Base-by-base conservation (phyloP, 1,140 invertebrate genomes). In the Calephelis virginiensis region DNA sequence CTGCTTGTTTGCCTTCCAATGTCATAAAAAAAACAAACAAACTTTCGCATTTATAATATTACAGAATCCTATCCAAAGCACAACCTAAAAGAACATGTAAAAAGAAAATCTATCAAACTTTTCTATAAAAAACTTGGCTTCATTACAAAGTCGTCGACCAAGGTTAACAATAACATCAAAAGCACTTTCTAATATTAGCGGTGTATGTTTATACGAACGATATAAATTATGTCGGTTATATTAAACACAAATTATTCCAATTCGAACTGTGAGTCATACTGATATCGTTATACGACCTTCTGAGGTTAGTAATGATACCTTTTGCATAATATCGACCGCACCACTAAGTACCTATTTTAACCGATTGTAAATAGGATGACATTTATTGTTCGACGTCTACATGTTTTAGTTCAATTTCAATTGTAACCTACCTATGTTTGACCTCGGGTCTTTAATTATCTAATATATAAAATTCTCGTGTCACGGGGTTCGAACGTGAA, bases 221-320 rank as follows among this genome's bases (percentile, higher is more conserved):
- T 70, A 72, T 64, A 76, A 77, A 78, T 77, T 59, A 59, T 59
- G 28, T 12, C 37, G 53, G 53, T 59, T 59, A 59, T 59, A 38
- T 59, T 59, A 59, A 59, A 59, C 11, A 59, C 28, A 77, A 76
- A 79, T 70, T 82, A 81, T 70, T 81, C 82, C 76, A 87, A 82
- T 83, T 86, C 67, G 66, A 46, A 74, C 68, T 59, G 28, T 59
- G 53, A 59, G 28, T 59, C 53, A 59, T 59, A 59, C 37, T 28
- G 68, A 69, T 72, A 82, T 82, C 86, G 63, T 85, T 82, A 85
- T 70, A 67, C 77, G 80, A 78, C 85, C 83, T 88, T 88, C 78
- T 70, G 61, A 66, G 61, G 67, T 76, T 75, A 61, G 77, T 74
- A 82, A 80, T 75, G 73, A 81, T 80, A 74, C 73, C 80, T 80